Base-by-base conservation (phyloP, 2,888 invertebrate species). In the Agyllia agylla region DNA sequence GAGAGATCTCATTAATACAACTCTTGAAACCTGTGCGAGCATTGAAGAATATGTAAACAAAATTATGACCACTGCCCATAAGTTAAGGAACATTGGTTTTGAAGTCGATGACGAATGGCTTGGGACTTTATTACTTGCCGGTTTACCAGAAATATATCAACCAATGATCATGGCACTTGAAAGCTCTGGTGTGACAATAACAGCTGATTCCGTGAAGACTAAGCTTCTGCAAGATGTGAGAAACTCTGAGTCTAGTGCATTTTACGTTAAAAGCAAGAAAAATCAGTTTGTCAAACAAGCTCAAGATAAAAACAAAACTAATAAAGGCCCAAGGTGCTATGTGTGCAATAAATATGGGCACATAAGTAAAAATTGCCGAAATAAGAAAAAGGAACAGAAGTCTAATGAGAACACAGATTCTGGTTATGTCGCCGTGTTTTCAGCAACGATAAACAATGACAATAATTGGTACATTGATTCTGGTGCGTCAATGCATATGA, bases 211-310 rank as follows among this genome's bases (percentile, higher is more conserved):
- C 27, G 70, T 70, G 27, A 70, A 70, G 70, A 70, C 70, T 70
- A 70, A 70, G 70, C 70, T 70, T 70, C 70, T 70, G 27, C 70
- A 70, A 70, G 70, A 70, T 70, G 70, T 70, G 70, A 70, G 70
- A 27, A 70, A 70, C 70, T 70, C 70, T 4, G 70, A 70, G 70
- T 70, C 70, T 5, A 70, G 27, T 15, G 70, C 70, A 2, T 1
- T 70, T 27, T 70, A 70, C 27, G 70, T 70, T 15, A 70, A 70
- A 5, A 70, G 27, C 27, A 70, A 27, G 70, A 4, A 27, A 70
- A 70, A 70, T 4, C 70, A 70, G 27, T 3, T 27, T 70, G 70
- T 15, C 27, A 70, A 70, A 27, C 70, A 70, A 70, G 70, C 70
- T 70, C 27, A 0, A 27, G 27, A 27, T 70, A 70, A 27, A 27